Conservation (phyloP, 2,888 invertebrate species). For the Neoaliturus tenellus region DNA sequence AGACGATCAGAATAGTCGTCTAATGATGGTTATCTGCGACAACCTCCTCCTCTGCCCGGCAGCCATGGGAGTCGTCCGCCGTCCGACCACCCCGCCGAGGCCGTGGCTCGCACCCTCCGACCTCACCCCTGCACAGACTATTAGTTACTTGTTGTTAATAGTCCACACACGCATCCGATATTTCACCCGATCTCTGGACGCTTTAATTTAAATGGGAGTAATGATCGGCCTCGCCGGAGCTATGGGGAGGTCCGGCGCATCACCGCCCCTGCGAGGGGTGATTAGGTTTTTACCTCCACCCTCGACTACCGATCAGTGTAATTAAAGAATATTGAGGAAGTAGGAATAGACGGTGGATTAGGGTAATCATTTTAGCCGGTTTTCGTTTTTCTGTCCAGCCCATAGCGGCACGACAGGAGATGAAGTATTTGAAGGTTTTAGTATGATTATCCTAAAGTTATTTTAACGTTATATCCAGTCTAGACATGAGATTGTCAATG, state of each 20-base stretch:
- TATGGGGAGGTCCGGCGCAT: constrained; percentile 10
- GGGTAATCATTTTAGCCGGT: background rate
- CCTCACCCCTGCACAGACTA: background rate
- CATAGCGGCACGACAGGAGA: constrained; percentile 11
- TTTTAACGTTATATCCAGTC: too few relatives aligned
- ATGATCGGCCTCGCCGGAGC: background rate
- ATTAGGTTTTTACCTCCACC: constrained; percentile 43
- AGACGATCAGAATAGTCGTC: constrained; percentile 42
- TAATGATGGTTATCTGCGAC: constrained; percentile 50
- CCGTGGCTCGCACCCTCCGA: background rate
- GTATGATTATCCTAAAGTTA: background rate
- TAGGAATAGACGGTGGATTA: constrained; percentile 20
- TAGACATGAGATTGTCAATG: too few relatives aligned
- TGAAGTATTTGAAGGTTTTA: background rate
- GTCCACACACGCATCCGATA: constrained; percentile 10
- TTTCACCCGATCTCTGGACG: constrained; percentile 33
- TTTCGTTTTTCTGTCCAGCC: background rate
- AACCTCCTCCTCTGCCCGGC: background rate
- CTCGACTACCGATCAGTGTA: constrained; percentile 20
- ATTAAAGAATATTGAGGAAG: constrained; percentile 51
- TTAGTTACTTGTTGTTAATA: constrained; percentile 25
- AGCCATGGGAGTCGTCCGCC: background rate
- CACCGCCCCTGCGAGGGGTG: constrained; percentile 3
- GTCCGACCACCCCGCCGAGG: background rate
- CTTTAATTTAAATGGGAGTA: constrained; percentile 41